Base-by-base conservation (phyloP, 2,888 invertebrate species). In the Dromius quadrimaculatus region DNA sequence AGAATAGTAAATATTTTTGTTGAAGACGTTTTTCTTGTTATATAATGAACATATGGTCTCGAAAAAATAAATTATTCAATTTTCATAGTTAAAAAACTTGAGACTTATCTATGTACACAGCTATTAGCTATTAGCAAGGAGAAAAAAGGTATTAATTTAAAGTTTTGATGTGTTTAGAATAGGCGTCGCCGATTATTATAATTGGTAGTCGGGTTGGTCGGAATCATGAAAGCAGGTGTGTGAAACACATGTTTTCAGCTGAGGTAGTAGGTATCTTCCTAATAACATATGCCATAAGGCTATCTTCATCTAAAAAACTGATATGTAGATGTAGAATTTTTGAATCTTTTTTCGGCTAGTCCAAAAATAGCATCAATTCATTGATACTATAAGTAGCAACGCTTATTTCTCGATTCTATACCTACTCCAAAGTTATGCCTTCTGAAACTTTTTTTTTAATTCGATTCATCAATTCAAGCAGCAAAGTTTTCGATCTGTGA, bases 91-190 rank as follows among this genome's bases (percentile, higher is more conserved):
- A 28, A 54, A 47, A 15, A 54, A 54, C 50, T 8, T 54, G 28
- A 54, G 20, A 54, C 13, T 54, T 54, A 54, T 54, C 50, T 54
- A 54, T 54, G 50, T 28, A 54, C 28, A 54, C 50, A 54, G 28
- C 50, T 54, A 54, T 54, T 54, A 54, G 28, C 59, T 36, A 36
- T 59, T 59, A 59, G 59, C 59, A 59, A 54, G 59, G 17, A 36
- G 34, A 59, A 59, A 59, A 59, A 34, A 59, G 59, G 59, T 59
- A 59, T 59, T 59, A 59, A 59, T 59, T 59, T 59, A 59, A 59
- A 59, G 36, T 59, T 59, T 59, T 59, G 34, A 59, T 59, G 59
- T 59, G 36, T 59, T 59, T 59, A 59, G 59, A 59, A 59, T 36
- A 59, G 59, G 59, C 59, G 59, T 59, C 36, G 19, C 59, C 59